A percentile compares a stretch with the other conserved stretches of the same genome.
Conservation (phyloP, 92 coral and sea anemone genomes). For the Zoanthus solanderi region DNA sequence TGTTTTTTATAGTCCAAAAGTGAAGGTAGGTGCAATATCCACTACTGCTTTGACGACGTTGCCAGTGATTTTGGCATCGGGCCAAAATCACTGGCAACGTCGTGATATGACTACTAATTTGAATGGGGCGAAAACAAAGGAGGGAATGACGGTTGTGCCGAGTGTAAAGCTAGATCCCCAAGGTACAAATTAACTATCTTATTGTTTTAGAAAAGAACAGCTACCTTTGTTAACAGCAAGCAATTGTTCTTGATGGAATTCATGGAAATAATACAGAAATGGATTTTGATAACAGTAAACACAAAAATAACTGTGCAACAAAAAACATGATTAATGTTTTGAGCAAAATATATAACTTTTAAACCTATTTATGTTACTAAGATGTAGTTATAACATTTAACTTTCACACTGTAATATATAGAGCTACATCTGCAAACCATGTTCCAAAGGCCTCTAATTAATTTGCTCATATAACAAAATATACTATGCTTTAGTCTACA, state of each 20-base stretch:
- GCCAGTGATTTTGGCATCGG: no score
- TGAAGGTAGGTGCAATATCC: no score
- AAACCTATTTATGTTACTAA: neutral
- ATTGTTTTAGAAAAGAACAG: conserved; percentile 24
- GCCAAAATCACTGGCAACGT: no score
- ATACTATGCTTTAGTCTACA: neutral
- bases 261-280: conserved; percentile 31
- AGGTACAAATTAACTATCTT: conserved; percentile 1
- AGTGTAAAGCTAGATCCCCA: conserved; percentile 32
- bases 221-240: conserved; percentile 26
- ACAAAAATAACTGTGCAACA: conserved; percentile 1
- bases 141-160: conserved; percentile 59
- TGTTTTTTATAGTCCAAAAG: no score
- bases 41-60: no score
- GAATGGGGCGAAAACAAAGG: conserved; percentile 67
- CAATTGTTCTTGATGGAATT: conserved; percentile 18
- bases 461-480: neutral
- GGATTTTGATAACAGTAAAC: neutral
- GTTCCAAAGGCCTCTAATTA: neutral
- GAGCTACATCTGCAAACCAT: neutral
- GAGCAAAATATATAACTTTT: neutral
- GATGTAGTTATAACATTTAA: neutral
- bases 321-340: neutral
- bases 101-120: no score
- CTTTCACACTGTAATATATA: neutral